phyloP scores from a whole-genome alignment of 2,797 vertebrate genomes.

The Phalanger gymnotis region DNA sequence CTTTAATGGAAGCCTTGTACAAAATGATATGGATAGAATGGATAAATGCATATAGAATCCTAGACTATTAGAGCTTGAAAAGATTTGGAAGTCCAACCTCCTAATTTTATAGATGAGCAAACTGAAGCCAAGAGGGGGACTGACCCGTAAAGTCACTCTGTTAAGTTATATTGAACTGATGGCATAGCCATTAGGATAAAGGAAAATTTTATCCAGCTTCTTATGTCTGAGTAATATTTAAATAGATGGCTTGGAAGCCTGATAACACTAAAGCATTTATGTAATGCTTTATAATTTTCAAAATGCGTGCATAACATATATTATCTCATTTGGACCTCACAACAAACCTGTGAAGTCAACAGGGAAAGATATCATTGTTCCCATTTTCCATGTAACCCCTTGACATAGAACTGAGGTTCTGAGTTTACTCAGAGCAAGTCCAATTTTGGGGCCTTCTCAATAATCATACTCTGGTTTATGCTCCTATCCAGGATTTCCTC shows the following conservation, averaged over 20 bases:
- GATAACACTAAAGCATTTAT: background rate
- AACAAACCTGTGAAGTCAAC: background rate
- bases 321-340: background rate
- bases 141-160: background rate
- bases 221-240: background rate
- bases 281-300: background rate
- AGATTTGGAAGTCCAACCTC: background rate
- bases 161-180: background rate
- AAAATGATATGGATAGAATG: background rate
- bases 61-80: background rate
- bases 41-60: background rate
- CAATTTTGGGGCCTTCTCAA: background rate
- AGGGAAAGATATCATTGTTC: background rate
- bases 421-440: background rate
- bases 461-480: background rate
- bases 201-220: background rate
- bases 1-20: background rate
- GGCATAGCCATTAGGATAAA: background rate
- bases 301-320: background rate
- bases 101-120: background rate
- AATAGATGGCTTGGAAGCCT: background rate
- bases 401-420: background rate
- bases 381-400: background rate
- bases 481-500: background rate
- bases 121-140: background rate